Evolutionary conservation across 2,113 vertebrate genomes (phyloP).

Genomic region (Machaerirhynchus nigripectus): DNA sequence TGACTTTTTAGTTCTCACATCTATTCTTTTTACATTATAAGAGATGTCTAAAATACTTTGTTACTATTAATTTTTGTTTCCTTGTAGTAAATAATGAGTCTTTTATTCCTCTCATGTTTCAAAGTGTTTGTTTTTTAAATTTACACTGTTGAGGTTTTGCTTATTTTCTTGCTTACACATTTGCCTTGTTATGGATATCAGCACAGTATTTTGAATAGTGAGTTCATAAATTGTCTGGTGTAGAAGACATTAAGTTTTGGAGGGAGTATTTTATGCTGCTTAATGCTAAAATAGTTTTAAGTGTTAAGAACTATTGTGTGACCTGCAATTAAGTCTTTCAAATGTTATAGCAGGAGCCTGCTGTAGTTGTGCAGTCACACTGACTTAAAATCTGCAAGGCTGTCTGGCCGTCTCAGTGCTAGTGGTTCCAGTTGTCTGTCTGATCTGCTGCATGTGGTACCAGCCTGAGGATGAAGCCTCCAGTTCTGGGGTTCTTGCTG

Average conservation of each 20-base stretch:
- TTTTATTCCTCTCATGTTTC: neutral
- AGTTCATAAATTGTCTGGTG: neutral
- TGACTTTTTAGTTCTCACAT: neutral
- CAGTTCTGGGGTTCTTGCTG: neutral
- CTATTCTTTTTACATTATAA: neutral
- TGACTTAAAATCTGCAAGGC: neutral
- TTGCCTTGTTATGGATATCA: neutral
- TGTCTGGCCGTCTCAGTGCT: neutral
- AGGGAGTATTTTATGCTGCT: neutral
- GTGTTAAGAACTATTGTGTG: neutral
- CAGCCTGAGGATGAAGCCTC: neutral
- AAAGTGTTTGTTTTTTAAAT: neutral
- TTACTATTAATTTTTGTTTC: neutral
- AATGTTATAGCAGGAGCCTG: neutral
- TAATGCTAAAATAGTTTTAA: neutral
- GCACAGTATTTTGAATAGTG: neutral
- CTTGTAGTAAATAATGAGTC: neutral
- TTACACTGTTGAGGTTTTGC: neutral
- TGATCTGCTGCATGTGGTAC: neutral
- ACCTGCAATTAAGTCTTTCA: neutral
- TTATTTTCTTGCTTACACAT: neutral
- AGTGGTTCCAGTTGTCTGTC: neutral
- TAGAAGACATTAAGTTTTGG: neutral
- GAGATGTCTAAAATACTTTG: neutral
- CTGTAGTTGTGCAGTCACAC: neutral